A percentile compares a stretch with the other conserved stretches of the same genome.
Evolutionary conservation across 1,140 invertebrate genomes (phyloP).

Genomic region (Bombus superbus): DNA sequence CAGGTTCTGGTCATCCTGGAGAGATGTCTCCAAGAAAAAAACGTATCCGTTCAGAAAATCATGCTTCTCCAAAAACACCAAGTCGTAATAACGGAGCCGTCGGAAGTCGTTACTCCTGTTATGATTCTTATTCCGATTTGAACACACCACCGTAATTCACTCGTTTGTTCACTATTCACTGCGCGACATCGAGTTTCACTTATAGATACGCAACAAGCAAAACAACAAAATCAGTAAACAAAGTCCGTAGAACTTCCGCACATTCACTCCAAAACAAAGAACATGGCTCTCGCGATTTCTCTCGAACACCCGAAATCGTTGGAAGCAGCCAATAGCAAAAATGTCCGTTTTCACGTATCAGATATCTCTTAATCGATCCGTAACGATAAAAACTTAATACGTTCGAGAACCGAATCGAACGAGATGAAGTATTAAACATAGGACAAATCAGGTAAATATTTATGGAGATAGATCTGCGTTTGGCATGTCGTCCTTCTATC

Average conservation of each 20-base stretch:
- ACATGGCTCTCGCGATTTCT: not conserved
- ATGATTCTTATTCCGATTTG: not conserved
- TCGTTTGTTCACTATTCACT: constrained; percentile 23
- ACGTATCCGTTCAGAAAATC: constrained; percentile 61
- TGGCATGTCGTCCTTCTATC: not conserved
- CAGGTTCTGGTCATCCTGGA: constrained; percentile 67
- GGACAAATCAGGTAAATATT: not conserved
- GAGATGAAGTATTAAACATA: not conserved
- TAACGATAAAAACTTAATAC: not conserved
- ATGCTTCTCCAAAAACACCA: constrained; percentile 35
- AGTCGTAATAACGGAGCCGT: constrained; percentile 2
- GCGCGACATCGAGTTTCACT: not conserved
- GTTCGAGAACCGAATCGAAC: not conserved
- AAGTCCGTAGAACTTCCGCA: not conserved
- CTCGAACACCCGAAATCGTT: not conserved
- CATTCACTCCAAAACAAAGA: not conserved
- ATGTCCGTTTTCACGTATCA: not conserved
- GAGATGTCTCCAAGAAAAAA: constrained; percentile 44
- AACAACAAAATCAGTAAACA: not conserved
- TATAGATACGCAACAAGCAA: no score
- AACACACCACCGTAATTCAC: constrained; percentile 1
- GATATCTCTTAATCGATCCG: not conserved
- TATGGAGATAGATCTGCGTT: not conserved
- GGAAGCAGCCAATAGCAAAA: not conserved
- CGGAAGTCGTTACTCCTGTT: constrained; percentile 22